Conservation (phyloP, 2,113 vertebrate species). For the Diphyllodes magnificus region DNA sequence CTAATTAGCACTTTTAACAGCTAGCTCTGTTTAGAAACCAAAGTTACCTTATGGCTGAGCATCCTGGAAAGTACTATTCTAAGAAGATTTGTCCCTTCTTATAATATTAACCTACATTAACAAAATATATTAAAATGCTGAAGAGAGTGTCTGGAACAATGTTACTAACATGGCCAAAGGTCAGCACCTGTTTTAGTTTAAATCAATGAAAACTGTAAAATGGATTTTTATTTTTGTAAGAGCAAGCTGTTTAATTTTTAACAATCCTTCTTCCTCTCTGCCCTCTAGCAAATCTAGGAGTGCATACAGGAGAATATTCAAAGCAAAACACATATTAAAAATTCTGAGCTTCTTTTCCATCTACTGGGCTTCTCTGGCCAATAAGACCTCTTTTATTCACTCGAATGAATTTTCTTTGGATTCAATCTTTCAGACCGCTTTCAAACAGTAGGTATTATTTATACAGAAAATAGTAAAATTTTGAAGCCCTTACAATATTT, state of each 20-base stretch:
- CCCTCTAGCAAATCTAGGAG: background rate
- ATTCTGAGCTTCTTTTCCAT: background rate
- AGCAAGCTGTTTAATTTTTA: conserved; percentile 10
- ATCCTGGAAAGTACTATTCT: background rate
- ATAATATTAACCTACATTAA: background rate
- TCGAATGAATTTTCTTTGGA: background rate
- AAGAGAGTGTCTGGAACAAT: background rate
- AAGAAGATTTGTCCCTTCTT: background rate
- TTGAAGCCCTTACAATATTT: background rate
- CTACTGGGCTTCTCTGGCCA: background rate
- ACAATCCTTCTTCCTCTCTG: background rate
- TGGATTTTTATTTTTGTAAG: background rate
- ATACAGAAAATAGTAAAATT: background rate
- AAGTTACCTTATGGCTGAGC: background rate
- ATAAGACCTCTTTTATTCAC: background rate
- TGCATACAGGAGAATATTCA: background rate
- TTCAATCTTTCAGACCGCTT: background rate
- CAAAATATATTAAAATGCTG: background rate
- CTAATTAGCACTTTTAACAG: background rate
- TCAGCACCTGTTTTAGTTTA: background rate
- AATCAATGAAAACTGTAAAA: background rate
- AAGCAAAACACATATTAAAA: background rate
- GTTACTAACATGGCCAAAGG: background rate
- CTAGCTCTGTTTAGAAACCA: background rate
- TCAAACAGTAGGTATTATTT: background rate